A percentile compares a stretch with the other conserved stretches of the same genome.
These are phyloP conservation scores for Takifugu bimaculatus DNA, from an alignment of 2,113 vertebrate species.

Conservation along the genomic window DNA sequence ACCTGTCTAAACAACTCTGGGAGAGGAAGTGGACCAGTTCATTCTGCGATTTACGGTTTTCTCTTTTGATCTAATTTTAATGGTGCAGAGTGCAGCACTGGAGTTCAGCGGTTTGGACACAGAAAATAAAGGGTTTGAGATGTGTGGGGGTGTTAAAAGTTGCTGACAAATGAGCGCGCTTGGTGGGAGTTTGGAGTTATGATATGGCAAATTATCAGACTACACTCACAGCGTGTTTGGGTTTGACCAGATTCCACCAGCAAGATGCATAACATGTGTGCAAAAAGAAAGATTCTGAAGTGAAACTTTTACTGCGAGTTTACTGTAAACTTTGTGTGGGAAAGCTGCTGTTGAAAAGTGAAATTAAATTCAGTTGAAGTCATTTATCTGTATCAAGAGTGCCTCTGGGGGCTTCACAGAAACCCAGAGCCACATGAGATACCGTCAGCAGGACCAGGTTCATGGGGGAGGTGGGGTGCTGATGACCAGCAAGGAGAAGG, in stretches of 20 bases:
- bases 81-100: conserved; percentile 25
- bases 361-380: not conserved
- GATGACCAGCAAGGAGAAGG: no score
- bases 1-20: conserved; percentile 75
- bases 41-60: conserved; percentile 56
- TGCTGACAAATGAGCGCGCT: conserved; percentile 24
- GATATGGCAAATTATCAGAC: conserved; percentile 29
- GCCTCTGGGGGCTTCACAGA: no score
- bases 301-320: conserved; percentile 10
- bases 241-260: conserved; percentile 1
- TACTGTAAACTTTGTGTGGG: conserved; percentile 24
- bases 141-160: conserved; percentile 5
- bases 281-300: conserved; percentile 1
- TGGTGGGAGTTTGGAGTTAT: conserved; percentile 22
- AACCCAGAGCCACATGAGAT: no score
- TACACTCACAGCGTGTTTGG: conserved; percentile 4
- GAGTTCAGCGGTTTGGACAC: conserved; percentile 28
- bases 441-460: no score
- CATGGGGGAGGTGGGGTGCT: no score
- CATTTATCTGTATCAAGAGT: not conserved
- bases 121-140: conserved; percentile 9
- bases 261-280: conserved; percentile 31
- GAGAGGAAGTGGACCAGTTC: conserved; percentile 70
- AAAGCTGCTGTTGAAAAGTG: conserved; percentile 19
- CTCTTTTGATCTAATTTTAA: conserved; percentile 66